Conservation (phyloP, 1,140 invertebrate species). For the Pemphigus obesinymphae region DNA sequence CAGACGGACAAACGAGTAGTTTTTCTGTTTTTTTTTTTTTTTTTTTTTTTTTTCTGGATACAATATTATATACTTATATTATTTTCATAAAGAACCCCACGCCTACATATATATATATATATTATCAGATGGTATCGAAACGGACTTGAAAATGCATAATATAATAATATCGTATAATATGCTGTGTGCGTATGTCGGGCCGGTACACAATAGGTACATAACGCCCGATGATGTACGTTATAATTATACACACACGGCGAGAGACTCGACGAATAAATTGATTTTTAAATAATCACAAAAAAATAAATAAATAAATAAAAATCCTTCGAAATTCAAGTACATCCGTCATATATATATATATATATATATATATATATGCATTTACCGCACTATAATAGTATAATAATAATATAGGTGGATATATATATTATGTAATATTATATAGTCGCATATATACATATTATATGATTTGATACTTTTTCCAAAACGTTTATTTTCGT, state of each 20-base stretch:
- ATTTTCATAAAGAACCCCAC: neutral
- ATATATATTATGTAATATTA: too few species aligned
- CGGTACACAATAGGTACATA: neutral
- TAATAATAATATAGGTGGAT: too few species aligned
- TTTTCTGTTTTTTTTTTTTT: too few species aligned
- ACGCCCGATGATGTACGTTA: neutral
- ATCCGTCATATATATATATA: too few species aligned
- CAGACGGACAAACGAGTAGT: neutral
- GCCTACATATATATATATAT: neutral
- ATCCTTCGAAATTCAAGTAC: neutral
- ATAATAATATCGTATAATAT: too few species aligned
- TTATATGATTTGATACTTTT: too few species aligned
- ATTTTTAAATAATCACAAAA: neutral
- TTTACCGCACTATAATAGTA: too few species aligned
- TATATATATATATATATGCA: too few species aligned
- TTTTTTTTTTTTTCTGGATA: too few species aligned
- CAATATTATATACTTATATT: neutral
- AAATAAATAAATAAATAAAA: neutral
- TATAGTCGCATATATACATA: too few species aligned
- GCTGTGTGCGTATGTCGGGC: neutral
- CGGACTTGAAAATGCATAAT: neutral
- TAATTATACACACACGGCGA: neutral
- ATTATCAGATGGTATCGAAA: neutral
- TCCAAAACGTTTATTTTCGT: too few species aligned
- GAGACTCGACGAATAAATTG: neutral